phyloP scores from a whole-genome alignment of 2,888 invertebrate species.

The Melinaea menophilus region DNA sequence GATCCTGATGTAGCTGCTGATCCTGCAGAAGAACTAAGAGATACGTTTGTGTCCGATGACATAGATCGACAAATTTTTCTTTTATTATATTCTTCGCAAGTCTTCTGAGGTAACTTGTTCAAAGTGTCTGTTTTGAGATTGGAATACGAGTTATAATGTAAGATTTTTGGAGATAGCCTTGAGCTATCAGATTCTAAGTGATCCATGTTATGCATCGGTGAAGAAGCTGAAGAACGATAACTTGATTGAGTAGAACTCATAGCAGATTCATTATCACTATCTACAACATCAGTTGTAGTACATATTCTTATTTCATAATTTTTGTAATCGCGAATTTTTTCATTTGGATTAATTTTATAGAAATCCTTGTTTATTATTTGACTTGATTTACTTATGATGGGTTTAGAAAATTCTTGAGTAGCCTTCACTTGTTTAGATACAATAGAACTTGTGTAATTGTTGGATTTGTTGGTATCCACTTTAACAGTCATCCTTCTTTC shows the following conservation, averaged over 20 bases:
- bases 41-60: conserved; percentile 85
- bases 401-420: conserved; percentile 43
- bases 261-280: conserved; percentile 92
- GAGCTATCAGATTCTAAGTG: conserved; percentile 77
- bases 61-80: conserved; percentile 81
- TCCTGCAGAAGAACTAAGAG: conserved; percentile 82
- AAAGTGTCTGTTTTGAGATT: conserved; percentile 67
- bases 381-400: conserved; percentile 39
- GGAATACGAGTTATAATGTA: conserved; percentile 61
- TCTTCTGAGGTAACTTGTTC: conserved; percentile 59
- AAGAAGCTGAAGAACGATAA: conserved; percentile 85
- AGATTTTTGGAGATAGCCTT: conserved; percentile 69
- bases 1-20: conserved; percentile 86
- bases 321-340: conserved; percentile 54
- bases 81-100: conserved; percentile 69
- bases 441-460: conserved; percentile 40
- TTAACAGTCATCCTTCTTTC: conserved; percentile 61
- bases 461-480: conserved; percentile 49
- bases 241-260: conserved; percentile 91
- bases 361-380: conserved; percentile 50
- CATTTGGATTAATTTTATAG: conserved; percentile 52
- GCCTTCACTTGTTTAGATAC: conserved; percentile 42
- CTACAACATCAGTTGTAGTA: conserved; percentile 76
- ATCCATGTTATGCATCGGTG: conserved; percentile 84
- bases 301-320: conserved; percentile 70